Conservation (phyloP, 37 sponge, comb jelly and placozoan genomes). For the Theonella swinhoei region DNA sequence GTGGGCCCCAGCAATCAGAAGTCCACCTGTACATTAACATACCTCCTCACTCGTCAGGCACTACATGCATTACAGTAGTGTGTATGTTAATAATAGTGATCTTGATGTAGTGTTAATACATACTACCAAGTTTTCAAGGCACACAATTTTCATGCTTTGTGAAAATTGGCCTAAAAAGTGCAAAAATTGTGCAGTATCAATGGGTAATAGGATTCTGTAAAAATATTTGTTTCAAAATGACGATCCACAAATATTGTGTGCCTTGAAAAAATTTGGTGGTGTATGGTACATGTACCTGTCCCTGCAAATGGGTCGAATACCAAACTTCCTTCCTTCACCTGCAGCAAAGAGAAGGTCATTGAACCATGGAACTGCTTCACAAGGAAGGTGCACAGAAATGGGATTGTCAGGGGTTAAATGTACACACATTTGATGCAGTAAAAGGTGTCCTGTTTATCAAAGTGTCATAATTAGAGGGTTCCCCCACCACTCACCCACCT, state of each 20-base stretch:
- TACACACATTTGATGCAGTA: not conserved
- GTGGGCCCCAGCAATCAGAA: slow-evolving; percentile 89
- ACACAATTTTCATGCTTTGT: too few species aligned
- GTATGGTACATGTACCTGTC: too few species aligned
- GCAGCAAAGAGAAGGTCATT: not conserved
- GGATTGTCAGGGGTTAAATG: not conserved
- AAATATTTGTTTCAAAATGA: too few species aligned
- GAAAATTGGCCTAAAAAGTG: too few species aligned
- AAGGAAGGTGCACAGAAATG: not conserved
- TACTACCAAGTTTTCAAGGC: not conserved
- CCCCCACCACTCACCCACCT: not conserved
- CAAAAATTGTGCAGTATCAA: too few species aligned
- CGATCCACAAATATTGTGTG: too few species aligned
- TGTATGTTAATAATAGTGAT: not conserved
- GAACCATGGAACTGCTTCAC: not conserved
- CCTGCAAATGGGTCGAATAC: slow-evolving; percentile 98
- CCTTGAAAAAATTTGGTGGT: too few species aligned
- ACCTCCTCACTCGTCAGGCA: not conserved
- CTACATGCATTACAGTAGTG: too few species aligned
- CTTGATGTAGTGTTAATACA: not conserved
- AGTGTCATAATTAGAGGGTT: not conserved
- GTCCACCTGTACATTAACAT: slow-evolving; percentile 56
- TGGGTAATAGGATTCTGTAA: too few species aligned
- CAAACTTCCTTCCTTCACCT: slow-evolving; percentile 75
- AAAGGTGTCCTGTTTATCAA: not conserved